These are phyloP conservation scores for Pachydiplax longipennis DNA, from an alignment of 2,888 invertebrate species.

Conservation along the genomic window DNA sequence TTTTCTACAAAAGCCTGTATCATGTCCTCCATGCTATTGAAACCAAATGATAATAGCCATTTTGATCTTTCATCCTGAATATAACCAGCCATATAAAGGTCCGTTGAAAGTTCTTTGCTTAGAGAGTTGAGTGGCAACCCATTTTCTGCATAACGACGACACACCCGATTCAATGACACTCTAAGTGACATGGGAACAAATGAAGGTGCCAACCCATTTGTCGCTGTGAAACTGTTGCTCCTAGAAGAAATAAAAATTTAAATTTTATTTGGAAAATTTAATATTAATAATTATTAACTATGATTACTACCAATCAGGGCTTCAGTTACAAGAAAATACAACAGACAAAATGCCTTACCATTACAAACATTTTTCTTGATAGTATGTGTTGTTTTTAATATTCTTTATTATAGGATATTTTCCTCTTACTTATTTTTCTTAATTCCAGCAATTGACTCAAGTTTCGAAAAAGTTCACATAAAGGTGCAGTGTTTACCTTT, in stretches of 20 bases:
- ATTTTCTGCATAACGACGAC: not conserved
- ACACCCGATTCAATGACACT: not conserved
- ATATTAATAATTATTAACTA: no score
- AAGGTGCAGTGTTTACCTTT: no score
- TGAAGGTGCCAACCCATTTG: constrained; percentile 2
- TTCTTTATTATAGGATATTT: no score
- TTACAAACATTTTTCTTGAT: no score
- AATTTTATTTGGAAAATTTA: not conserved
- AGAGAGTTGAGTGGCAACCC: not conserved
- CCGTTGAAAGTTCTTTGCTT: not conserved
- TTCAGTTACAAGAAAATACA: no score
- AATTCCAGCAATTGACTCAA: no score
- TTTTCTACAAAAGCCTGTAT: not conserved
- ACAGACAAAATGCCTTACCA: no score
- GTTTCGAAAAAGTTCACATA: no score
- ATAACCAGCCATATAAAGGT: not conserved
- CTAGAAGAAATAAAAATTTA: not conserved
- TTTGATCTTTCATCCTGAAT: not conserved
- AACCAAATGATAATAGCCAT: not conserved
- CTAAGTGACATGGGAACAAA: constrained; percentile 2
- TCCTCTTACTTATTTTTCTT: no score
- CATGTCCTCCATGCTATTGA: not conserved
- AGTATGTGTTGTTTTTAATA: no score
- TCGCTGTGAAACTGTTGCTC: not conserved
- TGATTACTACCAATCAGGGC: no score